phyloP scores from a whole-genome alignment of 2,888 invertebrate genomes.

The Dexiosoma caninum region DNA sequence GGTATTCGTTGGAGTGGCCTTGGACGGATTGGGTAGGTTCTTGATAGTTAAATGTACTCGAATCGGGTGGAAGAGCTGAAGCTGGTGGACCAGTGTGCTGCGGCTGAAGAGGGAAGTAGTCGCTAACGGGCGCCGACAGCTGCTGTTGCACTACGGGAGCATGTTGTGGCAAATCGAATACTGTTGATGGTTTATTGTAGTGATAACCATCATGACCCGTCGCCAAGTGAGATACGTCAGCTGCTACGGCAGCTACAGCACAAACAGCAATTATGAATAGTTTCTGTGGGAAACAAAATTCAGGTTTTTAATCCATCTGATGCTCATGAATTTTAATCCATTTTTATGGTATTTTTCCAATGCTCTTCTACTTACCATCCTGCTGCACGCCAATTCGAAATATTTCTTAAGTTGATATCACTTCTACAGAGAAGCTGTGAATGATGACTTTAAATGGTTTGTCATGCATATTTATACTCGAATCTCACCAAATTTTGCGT shows the following conservation, averaged over 20 bases:
- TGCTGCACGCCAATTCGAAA: background rate
- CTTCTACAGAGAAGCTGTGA: conserved; percentile 39
- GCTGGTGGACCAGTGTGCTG: background rate
- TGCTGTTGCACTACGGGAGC: background rate
- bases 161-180: conserved; percentile 34
- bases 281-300: conserved; percentile 65
- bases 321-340: background rate
- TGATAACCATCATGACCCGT: conserved; percentile 71
- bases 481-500: background rate
- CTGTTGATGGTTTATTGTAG: conserved; percentile 62
- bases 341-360: background rate
- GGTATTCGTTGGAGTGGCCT: conserved; percentile 11
- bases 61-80: background rate
- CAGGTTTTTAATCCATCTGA: background rate
- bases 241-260: conserved; percentile 70
- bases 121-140: background rate
- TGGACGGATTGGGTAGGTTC: background rate
- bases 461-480: conserved; percentile 58
- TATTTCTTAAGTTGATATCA: conserved; percentile 27
- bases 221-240: conserved; percentile 72
- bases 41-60: background rate
- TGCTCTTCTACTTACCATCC: conserved; percentile 46
- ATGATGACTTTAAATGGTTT: conserved; percentile 26
- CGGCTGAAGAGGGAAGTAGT: conserved; percentile 1
- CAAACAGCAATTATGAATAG: conserved; percentile 69